Evolutionary conservation across 2,888 invertebrate genomes (phyloP).

Genomic region (Carabus problematicus): DNA sequence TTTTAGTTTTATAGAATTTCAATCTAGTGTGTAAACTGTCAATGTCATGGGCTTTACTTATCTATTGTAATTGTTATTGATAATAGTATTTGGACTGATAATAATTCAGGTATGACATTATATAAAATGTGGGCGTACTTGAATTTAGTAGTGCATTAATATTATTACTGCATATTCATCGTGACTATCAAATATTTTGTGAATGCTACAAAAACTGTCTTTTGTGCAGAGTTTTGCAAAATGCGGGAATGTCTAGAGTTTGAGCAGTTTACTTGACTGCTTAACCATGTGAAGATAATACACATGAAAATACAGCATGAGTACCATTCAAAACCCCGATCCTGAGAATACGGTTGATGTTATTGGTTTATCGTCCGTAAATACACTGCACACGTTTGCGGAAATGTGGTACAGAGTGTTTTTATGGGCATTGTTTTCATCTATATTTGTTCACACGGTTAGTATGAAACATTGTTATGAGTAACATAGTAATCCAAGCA

Average conservation of each 20-base stretch:
- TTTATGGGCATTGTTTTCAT: conserved; percentile 94
- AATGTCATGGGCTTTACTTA: conserved; percentile 15
- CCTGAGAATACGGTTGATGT: conserved; percentile 35
- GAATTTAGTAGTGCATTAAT: too few relatives aligned
- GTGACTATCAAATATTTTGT: neutral
- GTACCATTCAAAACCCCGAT: conserved; percentile 44
- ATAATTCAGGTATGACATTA: conserved; percentile 2
- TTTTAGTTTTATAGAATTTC: neutral
- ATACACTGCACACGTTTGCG: conserved; percentile 72
- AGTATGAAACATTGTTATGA: conserved; percentile 32
- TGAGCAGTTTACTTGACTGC: conserved; percentile 40
- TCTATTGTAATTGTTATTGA: conserved; percentile 16
- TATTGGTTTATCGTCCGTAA: conserved; percentile 46
- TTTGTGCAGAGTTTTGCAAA: conserved; percentile 10
- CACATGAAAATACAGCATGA: conserved; percentile 28
- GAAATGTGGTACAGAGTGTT: conserved; percentile 99
- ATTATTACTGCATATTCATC: too few relatives aligned
- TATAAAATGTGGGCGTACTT: too few relatives aligned
- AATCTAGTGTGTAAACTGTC: conserved; percentile 17
- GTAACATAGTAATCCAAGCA: neutral
- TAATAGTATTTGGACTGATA: conserved; percentile 5
- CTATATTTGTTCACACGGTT: conserved; percentile 85
- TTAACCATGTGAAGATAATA: conserved; percentile 32
- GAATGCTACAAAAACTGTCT: neutral
- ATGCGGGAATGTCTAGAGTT: conserved; percentile 36